These are phyloP conservation scores for Zaprionus ornatus DNA, from an alignment of 1,140 invertebrate species.

Conservation along the genomic window DNA sequence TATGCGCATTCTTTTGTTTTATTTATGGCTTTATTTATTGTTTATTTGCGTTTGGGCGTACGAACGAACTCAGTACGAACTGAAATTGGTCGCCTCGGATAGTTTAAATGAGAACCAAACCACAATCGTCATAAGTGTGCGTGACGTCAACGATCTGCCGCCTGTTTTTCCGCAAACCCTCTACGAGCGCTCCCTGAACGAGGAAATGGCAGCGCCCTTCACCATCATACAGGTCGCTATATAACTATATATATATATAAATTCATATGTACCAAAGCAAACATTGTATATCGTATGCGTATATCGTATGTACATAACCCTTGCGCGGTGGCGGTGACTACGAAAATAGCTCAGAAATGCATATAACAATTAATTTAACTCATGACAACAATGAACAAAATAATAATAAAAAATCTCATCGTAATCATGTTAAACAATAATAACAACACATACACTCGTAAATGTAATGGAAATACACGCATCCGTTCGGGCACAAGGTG, in stretches of 20 bases:
- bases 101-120: slow-evolving; percentile 93
- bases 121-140: slow-evolving; percentile 89
- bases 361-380: slow-evolving; percentile 70
- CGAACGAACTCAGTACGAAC: slow-evolving; percentile 88
- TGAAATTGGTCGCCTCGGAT: slow-evolving; percentile 93
- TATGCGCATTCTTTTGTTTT: slow-evolving; percentile 32
- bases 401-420: slow-evolving; percentile 30
- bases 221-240: slow-evolving; percentile 88
- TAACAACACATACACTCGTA: slow-evolving; percentile 21
- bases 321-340: not conserved
- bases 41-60: slow-evolving; percentile 32
- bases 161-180: slow-evolving; percentile 89
- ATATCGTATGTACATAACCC: slow-evolving; percentile 17
- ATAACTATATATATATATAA: slow-evolving; percentile 12
- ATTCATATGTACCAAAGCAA: slow-evolving; percentile 28
- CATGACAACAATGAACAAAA: slow-evolving; percentile 54
- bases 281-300: slow-evolving; percentile 10
- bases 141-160: slow-evolving; percentile 92
- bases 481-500: slow-evolving; percentile 11
- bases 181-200: slow-evolving; percentile 88
- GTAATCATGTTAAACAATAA: not conserved
- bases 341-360: slow-evolving; percentile 22
- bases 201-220: slow-evolving; percentile 87
- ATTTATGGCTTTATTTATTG: slow-evolving; percentile 54
- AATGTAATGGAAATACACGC: slow-evolving; percentile 5